These are phyloP conservation scores for Poecilus cupreus DNA, from an alignment of 2,888 invertebrate genomes.

Conservation along the genomic window DNA sequence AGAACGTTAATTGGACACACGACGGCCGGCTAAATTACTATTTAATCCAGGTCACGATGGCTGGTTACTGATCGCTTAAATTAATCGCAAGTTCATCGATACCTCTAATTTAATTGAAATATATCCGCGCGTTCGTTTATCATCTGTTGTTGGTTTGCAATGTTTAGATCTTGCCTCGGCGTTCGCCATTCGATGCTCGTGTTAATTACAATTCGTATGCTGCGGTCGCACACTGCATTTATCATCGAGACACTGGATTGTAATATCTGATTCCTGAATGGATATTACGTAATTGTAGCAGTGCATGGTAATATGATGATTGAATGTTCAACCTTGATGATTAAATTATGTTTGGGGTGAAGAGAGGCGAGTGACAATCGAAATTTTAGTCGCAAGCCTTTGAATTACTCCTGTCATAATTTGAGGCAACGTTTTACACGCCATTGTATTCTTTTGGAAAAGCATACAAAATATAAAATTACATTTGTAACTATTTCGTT, in stretches of 20 bases:
- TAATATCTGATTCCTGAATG: slow-evolving; percentile 23
- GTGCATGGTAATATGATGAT: not conserved
- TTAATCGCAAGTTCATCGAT: slow-evolving; percentile 46
- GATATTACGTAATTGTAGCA: slow-evolving; percentile 14
- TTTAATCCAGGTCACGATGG: slow-evolving; percentile 43
- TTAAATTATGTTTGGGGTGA: not conserved
- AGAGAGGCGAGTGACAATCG: too few species aligned
- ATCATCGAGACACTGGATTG: slow-evolving; percentile 17
- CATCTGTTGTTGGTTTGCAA: slow-evolving; percentile 15
- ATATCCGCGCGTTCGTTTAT: slow-evolving; percentile 30
- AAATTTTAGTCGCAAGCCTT: too few species aligned
- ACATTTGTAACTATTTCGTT: too few species aligned
- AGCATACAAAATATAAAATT: too few species aligned
- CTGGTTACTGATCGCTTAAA: slow-evolving; percentile 13
- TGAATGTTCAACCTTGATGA: not conserved
- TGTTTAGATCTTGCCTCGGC: not conserved
- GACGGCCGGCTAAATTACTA: slow-evolving; percentile 4
- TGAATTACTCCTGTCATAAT: too few species aligned
- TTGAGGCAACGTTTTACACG: too few species aligned
- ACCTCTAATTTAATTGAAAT: slow-evolving; percentile 45
- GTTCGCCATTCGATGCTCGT: not conserved
- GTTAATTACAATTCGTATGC: slow-evolving; percentile 3
- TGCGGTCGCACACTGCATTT: not conserved
- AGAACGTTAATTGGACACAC: slow-evolving; percentile 28
- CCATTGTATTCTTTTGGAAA: too few species aligned